A percentile compares a stretch with the other conserved stretches of the same genome.
Evolutionary conservation across 2,113 vertebrate genomes (phyloP).

Genomic region (Chionis minor): DNA sequence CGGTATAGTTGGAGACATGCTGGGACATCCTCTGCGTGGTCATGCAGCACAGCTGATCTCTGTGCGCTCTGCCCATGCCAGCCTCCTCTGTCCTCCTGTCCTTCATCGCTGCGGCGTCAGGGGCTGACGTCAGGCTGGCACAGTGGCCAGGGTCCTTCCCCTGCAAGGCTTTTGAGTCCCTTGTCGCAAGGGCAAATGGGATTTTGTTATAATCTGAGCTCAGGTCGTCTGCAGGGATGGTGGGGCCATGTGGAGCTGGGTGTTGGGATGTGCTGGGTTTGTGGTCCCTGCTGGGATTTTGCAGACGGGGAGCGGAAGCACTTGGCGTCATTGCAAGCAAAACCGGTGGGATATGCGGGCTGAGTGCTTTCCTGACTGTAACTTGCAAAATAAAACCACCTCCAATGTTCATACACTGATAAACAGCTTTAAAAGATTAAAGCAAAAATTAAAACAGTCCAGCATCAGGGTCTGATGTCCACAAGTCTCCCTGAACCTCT

Average conservation of each 20-base stretch:
- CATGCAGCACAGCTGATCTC: rapidly evolving
- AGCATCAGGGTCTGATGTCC: background rate
- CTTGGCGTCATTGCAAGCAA: background rate
- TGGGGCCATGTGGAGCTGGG: background rate
- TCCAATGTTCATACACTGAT: background rate
- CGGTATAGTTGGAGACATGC: background rate
- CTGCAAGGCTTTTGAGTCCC: background rate
- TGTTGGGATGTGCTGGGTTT: background rate
- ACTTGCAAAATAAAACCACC: background rate
- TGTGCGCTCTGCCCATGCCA: background rate
- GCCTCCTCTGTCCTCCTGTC: background rate
- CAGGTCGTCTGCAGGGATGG: rapidly evolving
- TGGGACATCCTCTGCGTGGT: background rate
- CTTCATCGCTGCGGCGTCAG: background rate
- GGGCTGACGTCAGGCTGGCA: background rate
- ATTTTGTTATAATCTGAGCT: slow-evolving; percentile 4
- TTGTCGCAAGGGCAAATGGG: background rate
- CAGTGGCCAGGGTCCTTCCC: background rate
- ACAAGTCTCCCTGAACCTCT: background rate
- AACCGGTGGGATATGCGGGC: background rate
- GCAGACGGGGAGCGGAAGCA: background rate
- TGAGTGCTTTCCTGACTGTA: background rate
- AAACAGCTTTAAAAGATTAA: background rate
- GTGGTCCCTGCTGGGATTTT: background rate
- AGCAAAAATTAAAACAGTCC: background rate